Base-by-base conservation (phyloP, 2,797 vertebrate species). In the Simalia tracyae region DNA sequence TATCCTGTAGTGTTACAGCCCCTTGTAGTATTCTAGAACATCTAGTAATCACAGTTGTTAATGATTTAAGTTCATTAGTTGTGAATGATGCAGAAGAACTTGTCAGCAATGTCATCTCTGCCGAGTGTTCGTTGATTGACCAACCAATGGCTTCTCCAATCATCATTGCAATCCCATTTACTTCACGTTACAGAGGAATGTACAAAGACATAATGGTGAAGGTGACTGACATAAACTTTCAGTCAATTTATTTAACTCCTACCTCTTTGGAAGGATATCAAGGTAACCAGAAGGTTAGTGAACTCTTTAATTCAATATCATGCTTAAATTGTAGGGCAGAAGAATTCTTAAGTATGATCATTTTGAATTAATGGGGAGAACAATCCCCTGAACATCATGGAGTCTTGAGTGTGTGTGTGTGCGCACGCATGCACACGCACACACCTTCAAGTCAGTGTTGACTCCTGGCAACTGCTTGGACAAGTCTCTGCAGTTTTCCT, bases 141-240 rank as follows among this genome's bases (percentile, higher is more conserved):
- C 95, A 95, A 60, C 89, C 63, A 88, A 91, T 98, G 66, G 95
- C 93, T 89, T 98, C 98, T 91, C 98, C 98, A 0, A 95, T 99
- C 84, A 96, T 93, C 1, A 91, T 98, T 89, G 96, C 94, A 1
- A 96, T 99, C 88, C 98, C 98, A 17, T 99, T 98, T 93, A 97
- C 87, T 11, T 96, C 97, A 7, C 91, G 92, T 61, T 98, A 98
- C 95, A 97, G 96, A 86, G 97, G 98, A 94, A 98, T 96, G 97
- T 98, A 98, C 93, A 96, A 96, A 94, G 98, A 98, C 0, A 94
- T 98, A 10, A 94, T 98, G 61, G 98, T 99, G 87, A 99, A 99
- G 96, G 92, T 98, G 76, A 97, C 97, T 3, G 97, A 98, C 2
- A 60, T 42, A 72, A 97, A 97, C 72, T 96, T 97, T 93, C 97